Evolutionary conservation across 37 sponge, comb jelly and placozoan species (phyloP), one percentile per base, ranked within the genome.

Genomic region (Haliclona indistincta): DNA sequence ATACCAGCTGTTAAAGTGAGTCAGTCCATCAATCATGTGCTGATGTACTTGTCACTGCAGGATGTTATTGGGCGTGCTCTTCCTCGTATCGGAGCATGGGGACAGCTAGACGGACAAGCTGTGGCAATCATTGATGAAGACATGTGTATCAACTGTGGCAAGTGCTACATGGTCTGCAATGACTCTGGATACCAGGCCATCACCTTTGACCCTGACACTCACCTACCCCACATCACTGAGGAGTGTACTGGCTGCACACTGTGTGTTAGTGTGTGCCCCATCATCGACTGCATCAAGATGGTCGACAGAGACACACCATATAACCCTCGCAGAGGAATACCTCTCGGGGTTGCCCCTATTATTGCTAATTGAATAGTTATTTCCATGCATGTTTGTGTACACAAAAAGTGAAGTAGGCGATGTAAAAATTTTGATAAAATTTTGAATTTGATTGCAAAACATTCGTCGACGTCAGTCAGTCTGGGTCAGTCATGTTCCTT

Each of bases 141-240:
- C 73, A 95, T 96, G 96, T 96, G 96, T 76, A 96, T 96, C 86
- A 96, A 96, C 67, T 96, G 96, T 71, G 96, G 96, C 64, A 96
- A 96, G 71, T 96, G 96, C 63, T 96, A 96, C 84, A 96, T 96
- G 96, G 77, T 84, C 49, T 96, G 96, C 81, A 96, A 96, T 68
- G 96, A 96, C 76, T 89, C 90, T 2, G 96, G 96, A 61, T 96
- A 96, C 71, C 87, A 93, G 78, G 79, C 96, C 44, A 96, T 96
- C 70, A 89, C 84, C 47, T 96, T 96, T 79, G 93, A 93, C 78
- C 87, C 90, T 30, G 33, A 82, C 29, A 86, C 93, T 19, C 96
- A 96, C 87, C 76, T 93, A 43, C 93, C 96, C 43, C 76, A 70
- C 45, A 87, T 96, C 32, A 96, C 96, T 25, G 66, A 47, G 10